phyloP scores from a whole-genome alignment of 2,888 invertebrate species.

The Acrobasis repandana region DNA sequence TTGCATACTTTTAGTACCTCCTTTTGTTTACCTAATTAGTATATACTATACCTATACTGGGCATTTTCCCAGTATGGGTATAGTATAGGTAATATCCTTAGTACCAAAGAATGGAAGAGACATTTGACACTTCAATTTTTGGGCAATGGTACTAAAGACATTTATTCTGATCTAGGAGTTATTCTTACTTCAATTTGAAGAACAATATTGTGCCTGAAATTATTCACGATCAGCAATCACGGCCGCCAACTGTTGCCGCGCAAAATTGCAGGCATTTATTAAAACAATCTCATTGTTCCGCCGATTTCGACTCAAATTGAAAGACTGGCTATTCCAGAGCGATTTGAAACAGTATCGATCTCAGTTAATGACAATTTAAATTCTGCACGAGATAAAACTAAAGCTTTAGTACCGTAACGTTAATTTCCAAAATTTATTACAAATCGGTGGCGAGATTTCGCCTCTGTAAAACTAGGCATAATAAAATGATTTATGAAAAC shows the following conservation, averaged over 20 bases:
- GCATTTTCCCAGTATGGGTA: too few species aligned
- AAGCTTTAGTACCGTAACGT: background rate
- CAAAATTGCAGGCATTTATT: conserved; percentile 62
- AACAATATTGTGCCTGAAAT: conserved; percentile 60
- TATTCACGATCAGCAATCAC: conserved; percentile 59
- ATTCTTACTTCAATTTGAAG: conserved; percentile 37
- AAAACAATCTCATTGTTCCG: conserved; percentile 58
- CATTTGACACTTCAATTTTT: too few species aligned
- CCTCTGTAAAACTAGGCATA: background rate
- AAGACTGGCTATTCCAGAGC: conserved; percentile 28
- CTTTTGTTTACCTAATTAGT: too few species aligned
- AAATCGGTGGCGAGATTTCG: background rate
- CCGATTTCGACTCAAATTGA: conserved; percentile 45
- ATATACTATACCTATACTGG: too few species aligned
- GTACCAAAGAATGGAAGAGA: too few species aligned
- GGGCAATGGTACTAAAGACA: too few species aligned
- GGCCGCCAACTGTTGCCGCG: conserved; percentile 57
- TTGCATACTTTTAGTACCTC: too few species aligned
- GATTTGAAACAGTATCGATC: conserved; percentile 32
- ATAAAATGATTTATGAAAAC: background rate
- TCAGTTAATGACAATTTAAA: conserved; percentile 5
- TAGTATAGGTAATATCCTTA: too few species aligned
- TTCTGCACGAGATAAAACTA: background rate
- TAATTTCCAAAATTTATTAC: background rate
- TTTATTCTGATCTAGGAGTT: too few species aligned